phyloP scores from a whole-genome alignment of 2,888 invertebrate genomes.

The Rambutsinella grinnellia region DNA sequence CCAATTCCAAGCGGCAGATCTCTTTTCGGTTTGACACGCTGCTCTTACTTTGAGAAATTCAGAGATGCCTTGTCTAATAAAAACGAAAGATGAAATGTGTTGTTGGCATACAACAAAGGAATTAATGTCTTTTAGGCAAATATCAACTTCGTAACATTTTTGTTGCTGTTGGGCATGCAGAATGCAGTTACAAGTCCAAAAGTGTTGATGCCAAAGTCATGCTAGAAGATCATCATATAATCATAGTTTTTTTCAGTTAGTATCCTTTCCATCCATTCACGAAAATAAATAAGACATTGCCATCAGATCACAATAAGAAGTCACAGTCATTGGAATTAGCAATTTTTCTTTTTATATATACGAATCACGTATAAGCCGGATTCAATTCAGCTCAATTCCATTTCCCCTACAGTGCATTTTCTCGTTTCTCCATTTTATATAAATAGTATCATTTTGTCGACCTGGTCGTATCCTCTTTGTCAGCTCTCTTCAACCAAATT shows the following conservation, averaged over 20 bases:
- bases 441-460: slow-evolving; percentile 30
- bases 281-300: slow-evolving; percentile 42
- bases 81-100: background rate
- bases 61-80: background rate
- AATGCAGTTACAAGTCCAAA: background rate
- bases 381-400: too few species aligned
- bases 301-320: background rate
- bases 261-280: slow-evolving; percentile 28
- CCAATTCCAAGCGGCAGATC: too few species aligned
- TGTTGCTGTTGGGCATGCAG: background rate
- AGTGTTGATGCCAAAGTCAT: slow-evolving; percentile 22
- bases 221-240: slow-evolving; percentile 10
- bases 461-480: slow-evolving; percentile 1
- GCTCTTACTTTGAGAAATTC: background rate
- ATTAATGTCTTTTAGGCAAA: too few species aligned
- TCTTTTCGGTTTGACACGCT: background rate
- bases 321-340: slow-evolving; percentile 10
- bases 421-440: slow-evolving; percentile 24
- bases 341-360: slow-evolving; percentile 9
- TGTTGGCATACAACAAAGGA: background rate
- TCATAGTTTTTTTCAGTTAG: slow-evolving; percentile 5
- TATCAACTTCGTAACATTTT: too few species aligned
- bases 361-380: slow-evolving; percentile 30
- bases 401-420: slow-evolving; percentile 3
- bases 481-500: background rate